A percentile compares a stretch with the other conserved stretches of the same genome.
Conservation (phyloP, 2,888 invertebrate species). For the Lasioglossum marginatum region DNA sequence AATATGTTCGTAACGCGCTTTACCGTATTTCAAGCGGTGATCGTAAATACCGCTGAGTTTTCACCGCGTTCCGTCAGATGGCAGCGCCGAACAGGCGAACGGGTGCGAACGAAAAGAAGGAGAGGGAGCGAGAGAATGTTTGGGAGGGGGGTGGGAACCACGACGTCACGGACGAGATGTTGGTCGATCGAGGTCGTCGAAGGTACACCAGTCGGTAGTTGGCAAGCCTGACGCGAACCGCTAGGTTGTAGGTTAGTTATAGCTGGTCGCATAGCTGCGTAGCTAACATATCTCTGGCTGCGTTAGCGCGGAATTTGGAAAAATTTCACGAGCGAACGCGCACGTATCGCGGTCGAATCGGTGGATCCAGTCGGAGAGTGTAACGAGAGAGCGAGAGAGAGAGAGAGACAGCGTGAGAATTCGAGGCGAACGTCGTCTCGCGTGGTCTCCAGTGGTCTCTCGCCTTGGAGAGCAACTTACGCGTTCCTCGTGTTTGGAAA, state of each 20-base stretch:
- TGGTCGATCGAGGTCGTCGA: conserved; percentile 30
- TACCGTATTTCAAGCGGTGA: neutral
- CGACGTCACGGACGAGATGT: conserved; percentile 44
- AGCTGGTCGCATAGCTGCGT: conserved; percentile 37
- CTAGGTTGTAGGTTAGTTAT: conserved; percentile 61
- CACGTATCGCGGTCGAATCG: neutral
- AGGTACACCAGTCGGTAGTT: conserved; percentile 42
- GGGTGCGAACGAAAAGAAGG: neutral
- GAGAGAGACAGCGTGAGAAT: neutral
- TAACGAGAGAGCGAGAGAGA: neutral
- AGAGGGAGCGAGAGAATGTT: neutral
- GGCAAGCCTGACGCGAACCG: conserved; percentile 51
- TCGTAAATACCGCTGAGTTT: neutral
- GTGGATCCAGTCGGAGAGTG: neutral
- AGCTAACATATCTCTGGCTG: conserved; percentile 30
- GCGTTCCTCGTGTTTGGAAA: conserved; percentile 60
- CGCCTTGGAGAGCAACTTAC: conserved; percentile 37
- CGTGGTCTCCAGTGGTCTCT: neutral
- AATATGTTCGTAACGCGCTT: neutral
- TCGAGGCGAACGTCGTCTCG: neutral
- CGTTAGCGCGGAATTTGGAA: neutral
- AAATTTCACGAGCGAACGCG: neutral
- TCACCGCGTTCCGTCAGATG: conserved; percentile 10
- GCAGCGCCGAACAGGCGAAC: neutral
- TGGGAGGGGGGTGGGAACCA: neutral